These are phyloP conservation scores for Athalia cordata DNA, from an alignment of 2,888 invertebrate genomes.

Conservation along the genomic window DNA sequence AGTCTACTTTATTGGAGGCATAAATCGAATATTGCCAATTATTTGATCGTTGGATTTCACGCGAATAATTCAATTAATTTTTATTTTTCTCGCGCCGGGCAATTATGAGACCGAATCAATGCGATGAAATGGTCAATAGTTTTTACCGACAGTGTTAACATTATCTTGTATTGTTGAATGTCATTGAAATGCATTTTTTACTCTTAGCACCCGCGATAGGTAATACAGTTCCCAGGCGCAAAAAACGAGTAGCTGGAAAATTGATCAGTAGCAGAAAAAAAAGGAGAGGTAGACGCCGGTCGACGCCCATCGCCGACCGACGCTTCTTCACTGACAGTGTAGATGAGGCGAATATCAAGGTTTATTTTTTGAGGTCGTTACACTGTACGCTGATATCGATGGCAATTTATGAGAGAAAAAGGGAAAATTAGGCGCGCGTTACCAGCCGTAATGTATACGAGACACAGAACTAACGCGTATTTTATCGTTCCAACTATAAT, in stretches of 20 bases:
- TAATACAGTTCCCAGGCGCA: neutral
- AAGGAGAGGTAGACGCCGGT: conserved; percentile 44
- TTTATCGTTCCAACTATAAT: neutral
- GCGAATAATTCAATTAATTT: too few relatives aligned
- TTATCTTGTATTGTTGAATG: neutral
- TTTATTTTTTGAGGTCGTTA: conserved; percentile 59
- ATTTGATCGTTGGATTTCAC: too few relatives aligned
- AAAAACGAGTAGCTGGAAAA: neutral
- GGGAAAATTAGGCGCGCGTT: conserved; percentile 49
- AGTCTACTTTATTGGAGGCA: too few relatives aligned
- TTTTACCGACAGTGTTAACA: neutral
- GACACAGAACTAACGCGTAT: neutral
- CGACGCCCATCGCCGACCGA: conserved; percentile 50
- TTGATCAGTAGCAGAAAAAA: neutral
- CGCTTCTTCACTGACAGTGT: conserved; percentile 12
- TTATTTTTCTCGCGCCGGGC: too few relatives aligned
- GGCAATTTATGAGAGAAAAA: conserved; percentile 46
- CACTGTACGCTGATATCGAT: conserved; percentile 45
- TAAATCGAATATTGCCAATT: too few relatives aligned
- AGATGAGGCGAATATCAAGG: conserved; percentile 47
- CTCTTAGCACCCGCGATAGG: neutral
- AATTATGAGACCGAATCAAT: too few relatives aligned
- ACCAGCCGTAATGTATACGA: neutral
- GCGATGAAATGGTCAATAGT: too few relatives aligned
- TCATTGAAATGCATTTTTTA: neutral